A percentile compares a stretch with the other conserved stretches of the same genome.
phyloP scores from a whole-genome alignment of 2,113 vertebrate species.

The Acinonyx jubatus region DNA sequence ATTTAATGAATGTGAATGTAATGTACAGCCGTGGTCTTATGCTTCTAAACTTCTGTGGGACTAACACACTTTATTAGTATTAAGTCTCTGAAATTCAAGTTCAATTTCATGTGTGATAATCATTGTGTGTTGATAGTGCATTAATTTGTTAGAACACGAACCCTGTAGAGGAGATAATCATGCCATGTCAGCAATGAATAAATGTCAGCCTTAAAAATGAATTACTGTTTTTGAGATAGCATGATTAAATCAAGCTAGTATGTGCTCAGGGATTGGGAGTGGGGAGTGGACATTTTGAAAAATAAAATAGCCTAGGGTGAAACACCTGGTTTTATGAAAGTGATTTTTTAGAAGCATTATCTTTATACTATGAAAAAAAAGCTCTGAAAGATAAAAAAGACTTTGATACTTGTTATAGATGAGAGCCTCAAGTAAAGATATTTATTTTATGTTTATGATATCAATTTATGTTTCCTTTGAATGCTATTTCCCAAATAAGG shows the following conservation, averaged over 20 bases:
- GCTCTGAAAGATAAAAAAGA: background rate
- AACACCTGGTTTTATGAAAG: conserved; percentile 26
- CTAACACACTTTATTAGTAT: background rate
- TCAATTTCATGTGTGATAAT: conserved; percentile 2
- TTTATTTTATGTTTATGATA: no score
- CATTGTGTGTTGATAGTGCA: background rate
- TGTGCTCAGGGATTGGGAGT: background rate
- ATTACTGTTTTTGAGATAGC: conserved; percentile 12
- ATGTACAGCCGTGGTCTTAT: background rate
- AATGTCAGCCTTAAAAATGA: conserved; percentile 17
- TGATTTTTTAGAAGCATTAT: conserved; percentile 45
- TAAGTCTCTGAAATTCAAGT: background rate
- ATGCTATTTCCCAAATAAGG: background rate
- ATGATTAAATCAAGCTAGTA: background rate
- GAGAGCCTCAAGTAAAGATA: conserved; percentile 16
- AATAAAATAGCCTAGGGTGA: background rate
- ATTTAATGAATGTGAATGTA: conserved; percentile 36
- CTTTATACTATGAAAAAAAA: background rate
- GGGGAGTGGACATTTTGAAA: background rate
- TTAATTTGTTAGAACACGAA: conserved; percentile 27
- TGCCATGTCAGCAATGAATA: conserved; percentile 12
- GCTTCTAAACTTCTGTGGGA: background rate
- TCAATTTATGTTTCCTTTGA: background rate
- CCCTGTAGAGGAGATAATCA: background rate
- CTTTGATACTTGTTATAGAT: background rate